phyloP scores from a whole-genome alignment of 2,888 invertebrate genomes.

The Flexamia atlantica region DNA sequence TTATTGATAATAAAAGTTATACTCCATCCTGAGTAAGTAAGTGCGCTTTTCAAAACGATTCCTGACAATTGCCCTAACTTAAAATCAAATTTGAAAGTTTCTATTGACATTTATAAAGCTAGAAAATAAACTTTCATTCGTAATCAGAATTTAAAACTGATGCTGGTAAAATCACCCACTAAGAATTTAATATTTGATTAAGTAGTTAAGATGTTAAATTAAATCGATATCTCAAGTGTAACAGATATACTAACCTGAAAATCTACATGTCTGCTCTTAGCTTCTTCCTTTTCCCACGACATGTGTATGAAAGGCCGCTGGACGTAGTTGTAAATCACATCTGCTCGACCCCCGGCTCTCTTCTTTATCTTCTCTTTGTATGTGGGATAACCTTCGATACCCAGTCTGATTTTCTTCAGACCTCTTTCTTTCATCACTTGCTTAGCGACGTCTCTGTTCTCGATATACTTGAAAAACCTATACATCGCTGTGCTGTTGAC shows the following conservation, averaged over 20 bases:
- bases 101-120: too few species aligned
- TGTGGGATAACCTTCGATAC: constrained; percentile 99
- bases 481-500: constrained; percentile 97
- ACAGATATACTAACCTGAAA: constrained; percentile 79
- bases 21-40: too few species aligned
- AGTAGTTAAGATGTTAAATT: too few species aligned
- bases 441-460: constrained; percentile 99
- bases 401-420: constrained; percentile 98
- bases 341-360: constrained; percentile 95
- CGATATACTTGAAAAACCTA: constrained; percentile 99
- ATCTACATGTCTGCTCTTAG: constrained; percentile 98
- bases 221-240: too few species aligned
- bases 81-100: too few species aligned
- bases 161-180: too few species aligned
- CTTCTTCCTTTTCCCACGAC: constrained; percentile 99
- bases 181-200: too few species aligned
- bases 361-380: constrained; percentile 99
- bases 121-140: too few species aligned
- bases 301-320: constrained; percentile 99
- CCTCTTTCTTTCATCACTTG: constrained; percentile 99
- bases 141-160: too few species aligned
- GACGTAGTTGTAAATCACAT: constrained; percentile 99
- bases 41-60: too few species aligned
- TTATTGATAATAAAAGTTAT: too few species aligned
- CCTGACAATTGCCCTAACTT: too few species aligned